phyloP scores from a whole-genome alignment of 2,113 vertebrate species.

The Oreocharis arfaki region DNA sequence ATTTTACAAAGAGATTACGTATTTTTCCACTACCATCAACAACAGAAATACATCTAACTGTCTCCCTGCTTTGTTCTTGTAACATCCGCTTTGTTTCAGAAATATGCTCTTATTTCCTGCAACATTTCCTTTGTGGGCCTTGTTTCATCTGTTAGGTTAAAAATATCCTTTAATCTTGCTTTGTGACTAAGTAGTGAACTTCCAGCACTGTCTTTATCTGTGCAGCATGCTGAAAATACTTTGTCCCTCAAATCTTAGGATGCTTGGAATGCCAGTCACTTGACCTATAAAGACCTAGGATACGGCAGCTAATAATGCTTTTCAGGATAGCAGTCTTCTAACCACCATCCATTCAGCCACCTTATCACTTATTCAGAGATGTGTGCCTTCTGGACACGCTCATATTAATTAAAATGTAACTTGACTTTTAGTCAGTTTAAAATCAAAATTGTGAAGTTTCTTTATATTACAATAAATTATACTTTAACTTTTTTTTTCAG shows the following conservation, averaged over 20 bases:
- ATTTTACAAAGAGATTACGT: not conserved
- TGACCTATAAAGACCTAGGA: not conserved
- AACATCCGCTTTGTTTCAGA: not conserved
- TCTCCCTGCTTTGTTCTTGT: not conserved
- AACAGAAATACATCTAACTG: not conserved
- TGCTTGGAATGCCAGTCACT: not conserved
- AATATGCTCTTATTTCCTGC: not conserved
- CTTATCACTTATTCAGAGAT: not conserved
- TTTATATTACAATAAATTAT: not conserved
- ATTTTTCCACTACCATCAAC: not conserved
- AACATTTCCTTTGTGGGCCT: not conserved
- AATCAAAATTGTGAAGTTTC: not conserved
- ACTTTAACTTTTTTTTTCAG: not conserved
- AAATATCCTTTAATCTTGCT: not conserved
- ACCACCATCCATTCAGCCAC: not conserved
- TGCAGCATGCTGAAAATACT: not conserved
- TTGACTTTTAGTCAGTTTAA: not conserved
- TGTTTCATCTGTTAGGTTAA: not conserved
- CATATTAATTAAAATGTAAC: not conserved
- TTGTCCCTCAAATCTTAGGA: not conserved
- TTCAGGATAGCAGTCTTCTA: not conserved
- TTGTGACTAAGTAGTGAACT: not conserved
- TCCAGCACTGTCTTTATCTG: not conserved
- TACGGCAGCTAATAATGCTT: not conserved
- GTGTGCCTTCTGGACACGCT: fast-evolving